Evolutionary conservation across 2,888 invertebrate species (phyloP), one percentile per base, ranked within the genome.

Genomic region (Tuberolachnus salignus): DNA sequence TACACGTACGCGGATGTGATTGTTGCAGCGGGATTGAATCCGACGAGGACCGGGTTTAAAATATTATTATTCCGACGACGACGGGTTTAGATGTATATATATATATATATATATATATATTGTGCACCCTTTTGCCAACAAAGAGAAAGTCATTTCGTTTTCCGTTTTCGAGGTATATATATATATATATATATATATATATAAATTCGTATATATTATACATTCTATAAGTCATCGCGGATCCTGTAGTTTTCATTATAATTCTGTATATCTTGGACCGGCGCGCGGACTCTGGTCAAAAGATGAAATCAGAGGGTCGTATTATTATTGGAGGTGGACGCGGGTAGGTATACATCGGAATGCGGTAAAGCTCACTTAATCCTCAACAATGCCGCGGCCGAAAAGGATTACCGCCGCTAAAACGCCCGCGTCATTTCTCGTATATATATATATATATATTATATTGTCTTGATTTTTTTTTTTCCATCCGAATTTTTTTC

Each of bases 271-370:
- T 34, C 71, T 71, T n/a, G 44, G 42, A 16, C 46, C 46, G 57
- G 71, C 8, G 21, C 46, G 46, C 46, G 23, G 59, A 71, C 71
- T 59, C 14, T 46, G 71, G 71, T 71, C 71, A 26, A 59, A 59
- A 71, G 71, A 71, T 59, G 46, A 71, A 71, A 71, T 71, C 71
- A 71, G 26, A 71, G 71, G 59, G 71, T 71, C 59, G 46, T 71
- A 59, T 71, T 59, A 71, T 46, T 46, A 46, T 6, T 46, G 10
- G 2, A 71, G 59, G 71, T 71, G 71, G 13, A 44, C 59, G 59
- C 59, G 6, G 3, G 6, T 34, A 34, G 3, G 34, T 34, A 34
- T 34, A 34, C 6, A 71, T 71, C 46, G 59, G 59, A 59, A 71
- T 49, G 59, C 3, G 6, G 3, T 71, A 71, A 71, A 71, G 71